phyloP scores from a whole-genome alignment of 2,797 vertebrate genomes.

The Rachycentron canadum region DNA sequence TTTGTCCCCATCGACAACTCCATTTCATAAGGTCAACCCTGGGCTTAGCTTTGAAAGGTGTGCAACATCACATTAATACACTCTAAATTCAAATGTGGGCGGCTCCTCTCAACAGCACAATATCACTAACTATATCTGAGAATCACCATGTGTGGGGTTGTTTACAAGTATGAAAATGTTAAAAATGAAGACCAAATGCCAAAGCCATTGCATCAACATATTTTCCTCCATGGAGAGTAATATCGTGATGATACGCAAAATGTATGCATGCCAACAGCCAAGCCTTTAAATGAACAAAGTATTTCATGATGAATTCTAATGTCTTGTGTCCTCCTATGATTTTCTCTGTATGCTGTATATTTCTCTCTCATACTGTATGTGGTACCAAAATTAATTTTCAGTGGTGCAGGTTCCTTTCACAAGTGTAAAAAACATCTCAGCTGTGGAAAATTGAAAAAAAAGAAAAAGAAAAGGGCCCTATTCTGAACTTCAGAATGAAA shows the following conservation, averaged over 20 bases:
- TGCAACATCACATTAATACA: conserved; percentile 38
- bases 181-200: conserved; percentile 4
- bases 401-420: neutral
- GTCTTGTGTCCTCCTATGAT: neutral
- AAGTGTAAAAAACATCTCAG: neutral
- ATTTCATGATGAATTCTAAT: neutral
- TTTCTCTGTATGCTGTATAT: too few relatives aligned
- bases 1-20: conserved; percentile 54
- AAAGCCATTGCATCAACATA: too few relatives aligned
- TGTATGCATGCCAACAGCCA: neutral
- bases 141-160: neutral
- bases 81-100: conserved; percentile 50
- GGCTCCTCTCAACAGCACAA: neutral
- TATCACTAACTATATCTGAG: neutral
- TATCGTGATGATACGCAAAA: conserved; percentile 1
- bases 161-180: conserved; percentile 19
- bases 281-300: conserved; percentile 5
- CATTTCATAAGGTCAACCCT: conserved; percentile 68
- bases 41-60: conserved; percentile 46
- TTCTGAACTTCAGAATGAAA: neutral
- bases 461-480: neutral
- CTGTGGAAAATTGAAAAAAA: neutral
- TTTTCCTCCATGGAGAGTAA: neutral
- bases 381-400: neutral
- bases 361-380: neutral